These are phyloP conservation scores for Petrophora chlorosata DNA, from an alignment of 2,888 invertebrate species.

Conservation along the genomic window DNA sequence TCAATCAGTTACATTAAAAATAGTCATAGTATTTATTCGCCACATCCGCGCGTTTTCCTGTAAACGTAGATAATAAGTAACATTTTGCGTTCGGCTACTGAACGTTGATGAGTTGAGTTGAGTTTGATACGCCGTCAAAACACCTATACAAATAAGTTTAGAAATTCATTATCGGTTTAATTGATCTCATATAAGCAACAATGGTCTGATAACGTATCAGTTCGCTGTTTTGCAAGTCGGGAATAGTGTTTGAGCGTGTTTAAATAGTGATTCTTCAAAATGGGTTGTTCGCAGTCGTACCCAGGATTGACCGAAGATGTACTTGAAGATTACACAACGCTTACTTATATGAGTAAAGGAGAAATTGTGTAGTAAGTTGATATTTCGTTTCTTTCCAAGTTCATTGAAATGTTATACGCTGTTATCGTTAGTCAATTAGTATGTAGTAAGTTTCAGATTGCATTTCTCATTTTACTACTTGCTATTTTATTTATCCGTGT, in stretches of 20 bases:
- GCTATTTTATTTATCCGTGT: no score
- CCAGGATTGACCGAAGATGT: constrained; percentile 81
- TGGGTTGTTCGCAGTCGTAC: constrained; percentile 79
- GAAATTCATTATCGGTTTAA: constrained; percentile 13
- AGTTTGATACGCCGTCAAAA: not conserved
- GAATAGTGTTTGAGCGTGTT: not conserved
- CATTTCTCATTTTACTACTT: no score
- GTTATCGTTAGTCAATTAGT: no score
- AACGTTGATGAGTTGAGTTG: no score
- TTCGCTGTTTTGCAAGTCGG: constrained; percentile 13
- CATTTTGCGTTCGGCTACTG: no score
- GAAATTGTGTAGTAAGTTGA: constrained; percentile 87
- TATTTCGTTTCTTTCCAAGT: no score
- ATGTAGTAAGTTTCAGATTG: no score
- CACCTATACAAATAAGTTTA: not conserved
- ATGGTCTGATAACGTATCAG: constrained; percentile 16
- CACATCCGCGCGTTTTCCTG: no score
- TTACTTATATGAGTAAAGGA: constrained; percentile 85
- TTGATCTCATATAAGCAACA: constrained; percentile 6
- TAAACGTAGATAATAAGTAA: no score
- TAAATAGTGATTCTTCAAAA: constrained; percentile 38
- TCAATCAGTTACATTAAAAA: no score
- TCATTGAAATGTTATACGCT: not conserved
- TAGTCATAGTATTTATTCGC: no score
- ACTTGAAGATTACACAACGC: constrained; percentile 83